Percentiles rank a stretch among this genome's conserved stretches.
Conservation (phyloP, 2,113 vertebrate species). For the Zeus faber region DNA sequence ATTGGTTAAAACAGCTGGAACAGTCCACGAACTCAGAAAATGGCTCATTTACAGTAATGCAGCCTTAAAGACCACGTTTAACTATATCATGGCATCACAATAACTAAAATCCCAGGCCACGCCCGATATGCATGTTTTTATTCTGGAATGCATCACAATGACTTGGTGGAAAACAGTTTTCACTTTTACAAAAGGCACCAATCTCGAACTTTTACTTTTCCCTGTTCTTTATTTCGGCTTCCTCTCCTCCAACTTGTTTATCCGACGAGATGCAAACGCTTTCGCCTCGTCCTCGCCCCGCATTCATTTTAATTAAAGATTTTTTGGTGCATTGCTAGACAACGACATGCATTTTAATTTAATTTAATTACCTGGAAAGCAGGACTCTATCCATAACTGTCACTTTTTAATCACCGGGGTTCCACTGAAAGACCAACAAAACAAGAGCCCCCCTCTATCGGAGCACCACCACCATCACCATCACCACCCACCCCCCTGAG, state of each 20-base stretch:
- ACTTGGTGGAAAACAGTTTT: too few species aligned
- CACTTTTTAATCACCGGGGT: conserved; percentile 69
- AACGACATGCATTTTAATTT: conserved; percentile 77
- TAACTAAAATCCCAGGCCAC: too few species aligned
- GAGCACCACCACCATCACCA: background rate
- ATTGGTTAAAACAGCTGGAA: too few species aligned
- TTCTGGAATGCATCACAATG: too few species aligned
- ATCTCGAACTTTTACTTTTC: too few species aligned
- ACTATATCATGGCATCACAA: too few species aligned
- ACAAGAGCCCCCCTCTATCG: conserved; percentile 37
- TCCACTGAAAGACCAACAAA: conserved; percentile 55
- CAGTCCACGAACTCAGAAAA: too few species aligned
- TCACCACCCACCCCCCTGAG: conserved; percentile 3
- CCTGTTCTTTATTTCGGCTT: background rate
- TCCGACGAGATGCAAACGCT: conserved; percentile 40
- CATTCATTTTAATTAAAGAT: conserved; percentile 76
- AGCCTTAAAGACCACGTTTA: too few species aligned
- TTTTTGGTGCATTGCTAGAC: conserved; percentile 51
- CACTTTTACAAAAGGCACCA: too few species aligned
- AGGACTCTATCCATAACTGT: conserved; percentile 79
- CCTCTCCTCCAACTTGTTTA: conserved; percentile 60
- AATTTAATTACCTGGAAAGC: conserved; percentile 75
- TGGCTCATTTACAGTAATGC: too few species aligned
- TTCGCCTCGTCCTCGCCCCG: conserved; percentile 56
- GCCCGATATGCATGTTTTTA: too few species aligned